Evolutionary conservation across 2,888 invertebrate species (phyloP).

Genomic region (Diadromus collaris): DNA sequence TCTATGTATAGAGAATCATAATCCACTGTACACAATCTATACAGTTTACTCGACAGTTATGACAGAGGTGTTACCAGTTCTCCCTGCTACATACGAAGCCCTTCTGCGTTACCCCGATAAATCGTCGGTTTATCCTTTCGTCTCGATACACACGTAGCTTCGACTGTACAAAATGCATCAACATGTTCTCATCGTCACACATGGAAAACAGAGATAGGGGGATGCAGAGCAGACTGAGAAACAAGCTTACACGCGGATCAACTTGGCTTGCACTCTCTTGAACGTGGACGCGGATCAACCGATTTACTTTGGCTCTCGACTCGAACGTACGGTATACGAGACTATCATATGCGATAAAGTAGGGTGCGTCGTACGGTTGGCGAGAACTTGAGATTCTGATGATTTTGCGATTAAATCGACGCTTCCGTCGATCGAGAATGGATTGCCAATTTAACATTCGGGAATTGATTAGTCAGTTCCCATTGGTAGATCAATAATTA

Average conservation of each 20-base stretch:
- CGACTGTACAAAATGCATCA: constrained; percentile 15
- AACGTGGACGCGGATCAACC: constrained; percentile 16
- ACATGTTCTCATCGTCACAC: neutral
- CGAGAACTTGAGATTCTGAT: neutral
- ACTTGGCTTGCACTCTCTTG: constrained; percentile 14
- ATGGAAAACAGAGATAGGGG: constrained; percentile 7
- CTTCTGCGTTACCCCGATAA: constrained; percentile 36
- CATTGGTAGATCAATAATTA: neutral
- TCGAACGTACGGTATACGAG: neutral
- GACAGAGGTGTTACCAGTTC: constrained; percentile 6
- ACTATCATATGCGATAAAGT: neutral
- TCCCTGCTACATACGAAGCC: constrained; percentile 26
- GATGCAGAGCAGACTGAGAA: constrained; percentile 18
- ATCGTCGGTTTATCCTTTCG: constrained; percentile 28
- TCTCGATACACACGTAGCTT: constrained; percentile 4
- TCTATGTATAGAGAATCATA: constrained; percentile 3
- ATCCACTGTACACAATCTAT: constrained; percentile 3
- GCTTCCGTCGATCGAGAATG: neutral
- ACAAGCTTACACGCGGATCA: constrained; percentile 35
- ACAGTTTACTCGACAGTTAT: constrained; percentile 35
- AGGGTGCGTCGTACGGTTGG: neutral
- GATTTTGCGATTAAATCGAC: neutral
- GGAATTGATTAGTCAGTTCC: neutral
- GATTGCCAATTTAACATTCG: neutral
- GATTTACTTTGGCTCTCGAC: constrained; percentile 38